Base-by-base conservation (phyloP, 1,140 invertebrate genomes). In the Phthorimaea operculella region DNA sequence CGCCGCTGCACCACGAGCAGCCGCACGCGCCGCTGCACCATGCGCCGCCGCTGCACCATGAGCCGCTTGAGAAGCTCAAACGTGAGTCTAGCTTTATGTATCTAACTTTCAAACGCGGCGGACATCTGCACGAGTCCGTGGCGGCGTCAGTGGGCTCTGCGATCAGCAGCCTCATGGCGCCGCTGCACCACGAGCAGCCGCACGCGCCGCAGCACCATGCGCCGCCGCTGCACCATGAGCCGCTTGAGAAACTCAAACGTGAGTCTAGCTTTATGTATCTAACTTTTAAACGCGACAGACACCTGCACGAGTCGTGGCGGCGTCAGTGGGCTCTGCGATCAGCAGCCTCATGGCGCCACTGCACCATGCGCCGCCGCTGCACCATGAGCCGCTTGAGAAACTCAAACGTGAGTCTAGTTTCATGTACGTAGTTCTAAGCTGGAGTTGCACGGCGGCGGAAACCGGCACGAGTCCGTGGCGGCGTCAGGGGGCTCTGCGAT, bases 201-300 rank as follows among this genome's bases (percentile, higher is more conserved):
- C 88, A 81, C 53, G 88, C 87, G 18, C 83, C 86, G 7, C 76
- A 87, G 51, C 87, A 88, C 65, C 84, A 86, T 36, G 86, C 90
- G 59, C 88, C 90, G 9, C 89, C 88, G 1, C 70, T 91, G 28
- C 89, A 91, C 65, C 92, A 93, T 70, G 92, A 93, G 74, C 92
- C 92, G 9, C 76, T 93, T 49, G 92, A 94, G 85, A 94, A 93
- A 83, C 87, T 94, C 62, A 93, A 93, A 91, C 88, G 92, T 93
- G 21, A 28, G 21, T 28, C 21, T 28, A 28, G 21, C 6, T 28
- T 28, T 28, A 6, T 28, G 6, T 28, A 28, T 4, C 21, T 28
- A 28, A 6, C 21, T 28, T n/a, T n/a, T n/a, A n/a, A n/a, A n/a
- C n/a, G 84, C 52, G n/a, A n/a, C 79, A 81, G 69, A 0, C 88